phyloP scores from a whole-genome alignment of 2,113 vertebrate species.

The Hemibagrus wyckioides region DNA sequence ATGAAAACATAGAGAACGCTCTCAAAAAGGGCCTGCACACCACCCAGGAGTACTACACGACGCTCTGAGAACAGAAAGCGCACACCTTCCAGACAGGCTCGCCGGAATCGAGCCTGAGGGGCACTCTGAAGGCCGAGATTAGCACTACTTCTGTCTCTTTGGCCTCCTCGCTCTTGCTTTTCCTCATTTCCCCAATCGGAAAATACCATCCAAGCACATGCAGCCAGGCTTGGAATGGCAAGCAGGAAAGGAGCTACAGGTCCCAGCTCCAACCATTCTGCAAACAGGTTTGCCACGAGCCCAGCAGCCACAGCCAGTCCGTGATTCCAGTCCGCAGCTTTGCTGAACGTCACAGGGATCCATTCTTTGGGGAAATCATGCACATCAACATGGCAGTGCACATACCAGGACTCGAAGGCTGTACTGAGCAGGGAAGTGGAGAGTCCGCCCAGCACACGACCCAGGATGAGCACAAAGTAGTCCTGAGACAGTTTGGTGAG shows the following conservation, averaged over 20 bases:
- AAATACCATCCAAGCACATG: slow-evolving; percentile 78
- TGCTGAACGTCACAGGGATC: slow-evolving; percentile 85
- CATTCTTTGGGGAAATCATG: slow-evolving; percentile 90
- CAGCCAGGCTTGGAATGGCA: slow-evolving; percentile 82
- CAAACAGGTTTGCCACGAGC: slow-evolving; percentile 81
- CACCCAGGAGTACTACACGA: slow-evolving; percentile 84
- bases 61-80: slow-evolving; percentile 84
- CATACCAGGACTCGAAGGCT: slow-evolving; percentile 88
- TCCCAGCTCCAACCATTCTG: slow-evolving; percentile 85
- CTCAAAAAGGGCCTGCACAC: slow-evolving; percentile 90
- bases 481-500: slow-evolving; percentile 87
- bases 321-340: slow-evolving; percentile 86
- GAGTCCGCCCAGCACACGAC: slow-evolving; percentile 84
- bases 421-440: slow-evolving; percentile 87
- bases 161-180: slow-evolving; percentile 57
- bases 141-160: slow-evolving; percentile 59
- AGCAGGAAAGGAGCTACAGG: slow-evolving; percentile 88
- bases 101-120: slow-evolving; percentile 69
- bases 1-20: slow-evolving; percentile 93
- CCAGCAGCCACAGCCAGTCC: slow-evolving; percentile 84
- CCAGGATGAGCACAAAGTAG: slow-evolving; percentile 85
- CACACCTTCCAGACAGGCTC: slow-evolving; percentile 80
- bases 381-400: slow-evolving; percentile 81
- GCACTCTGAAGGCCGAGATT: slow-evolving; percentile 51
- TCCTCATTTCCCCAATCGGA: slow-evolving; percentile 86